Base-by-base conservation (phyloP, 2,888 invertebrate genomes). In the Platycheirus albimanus region DNA sequence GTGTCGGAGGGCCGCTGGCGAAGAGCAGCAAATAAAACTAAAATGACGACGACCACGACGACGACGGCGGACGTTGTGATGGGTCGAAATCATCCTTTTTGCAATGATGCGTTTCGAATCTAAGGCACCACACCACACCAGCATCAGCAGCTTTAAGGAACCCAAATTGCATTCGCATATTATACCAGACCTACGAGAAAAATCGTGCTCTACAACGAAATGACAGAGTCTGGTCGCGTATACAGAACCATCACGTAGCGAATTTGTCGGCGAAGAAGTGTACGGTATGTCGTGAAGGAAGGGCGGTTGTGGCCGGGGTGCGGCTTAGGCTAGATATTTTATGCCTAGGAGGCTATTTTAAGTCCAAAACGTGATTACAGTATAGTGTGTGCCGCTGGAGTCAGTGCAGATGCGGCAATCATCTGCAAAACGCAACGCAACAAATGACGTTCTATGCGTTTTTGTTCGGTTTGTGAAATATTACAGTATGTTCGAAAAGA, bases 51-150 rank as follows among this genome's bases (percentile, higher is more conserved):
- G 49, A 33, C 30, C 19, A 8, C 28, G 7, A 28, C 13, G 49
- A 33, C 30, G 30, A 52, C 30, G 41, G 38, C 33, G 69, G 41
- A 45, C 33, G 63, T 54, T 69, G 58, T 83, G 83, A 83, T 74
- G 83, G 66, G 30, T 72, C 67, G 33, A 78, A 83, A 78, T 83
- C 72, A 78, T 83, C 24, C 51, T 30, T 58, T n/a, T 58, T 20
- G 69, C 69, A 66, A 72, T 83, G 78, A 83, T 78, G 83, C 83
- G 83, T 83, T 74, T 78, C 83, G 63, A 83, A 83, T 83, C 78
- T 78, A 56, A 72, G 52, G 61, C 71, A 56, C 51, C 20, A 45
- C 33, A 56, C 51, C 30, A 45, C 30, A 49, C 2, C 15, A n/a
- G n/a, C 13, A 13, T 13, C 0, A 24, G 52, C 36, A 54, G 45